A percentile compares a stretch with the other conserved stretches of the same genome.
These are phyloP conservation scores for Zosterops borbonicus DNA, from an alignment of 2,113 vertebrate genomes.

Conservation along the genomic window DNA sequence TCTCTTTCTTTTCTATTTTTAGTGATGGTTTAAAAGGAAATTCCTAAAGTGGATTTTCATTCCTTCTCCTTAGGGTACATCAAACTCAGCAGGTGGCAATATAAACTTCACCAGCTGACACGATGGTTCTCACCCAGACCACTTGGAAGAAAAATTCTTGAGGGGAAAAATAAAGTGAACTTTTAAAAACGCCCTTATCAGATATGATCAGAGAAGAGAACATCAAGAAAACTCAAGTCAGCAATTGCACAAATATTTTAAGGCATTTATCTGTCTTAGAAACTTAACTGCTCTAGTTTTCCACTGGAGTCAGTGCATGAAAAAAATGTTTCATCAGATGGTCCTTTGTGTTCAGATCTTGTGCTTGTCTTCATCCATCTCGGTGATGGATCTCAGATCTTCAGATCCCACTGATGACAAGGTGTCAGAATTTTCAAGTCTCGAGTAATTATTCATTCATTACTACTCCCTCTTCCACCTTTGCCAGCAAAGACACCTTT, in stretches of 20 bases:
- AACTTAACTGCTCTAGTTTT: not conserved
- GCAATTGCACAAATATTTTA: not conserved
- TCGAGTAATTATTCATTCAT: not conserved
- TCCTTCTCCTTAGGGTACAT: not conserved
- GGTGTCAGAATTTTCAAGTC: not conserved
- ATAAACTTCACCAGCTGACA: not conserved
- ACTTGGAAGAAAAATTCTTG: not conserved
- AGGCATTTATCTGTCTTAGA: not conserved
- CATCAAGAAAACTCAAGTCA: not conserved
- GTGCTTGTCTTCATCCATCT: not conserved
- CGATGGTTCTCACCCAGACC: not conserved
- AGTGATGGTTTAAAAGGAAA: not conserved
- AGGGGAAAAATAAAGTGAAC: not conserved
- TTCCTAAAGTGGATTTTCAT: not conserved
- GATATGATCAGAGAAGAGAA: not conserved
- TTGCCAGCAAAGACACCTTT: not conserved
- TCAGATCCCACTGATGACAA: not conserved
- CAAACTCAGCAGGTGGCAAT: not conserved
- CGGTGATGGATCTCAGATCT: not conserved
- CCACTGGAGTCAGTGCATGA: not conserved
- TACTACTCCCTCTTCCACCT: not conserved
- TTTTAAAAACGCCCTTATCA: not conserved
- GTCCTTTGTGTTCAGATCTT: not conserved
- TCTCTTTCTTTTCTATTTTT: not conserved
- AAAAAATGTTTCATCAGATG: not conserved